Percentiles rank a stretch among this genome's conserved stretches.
These are phyloP conservation scores for Drosophila eugracilis DNA, from an alignment of 1,140 invertebrate genomes.

Conservation along the genomic window DNA sequence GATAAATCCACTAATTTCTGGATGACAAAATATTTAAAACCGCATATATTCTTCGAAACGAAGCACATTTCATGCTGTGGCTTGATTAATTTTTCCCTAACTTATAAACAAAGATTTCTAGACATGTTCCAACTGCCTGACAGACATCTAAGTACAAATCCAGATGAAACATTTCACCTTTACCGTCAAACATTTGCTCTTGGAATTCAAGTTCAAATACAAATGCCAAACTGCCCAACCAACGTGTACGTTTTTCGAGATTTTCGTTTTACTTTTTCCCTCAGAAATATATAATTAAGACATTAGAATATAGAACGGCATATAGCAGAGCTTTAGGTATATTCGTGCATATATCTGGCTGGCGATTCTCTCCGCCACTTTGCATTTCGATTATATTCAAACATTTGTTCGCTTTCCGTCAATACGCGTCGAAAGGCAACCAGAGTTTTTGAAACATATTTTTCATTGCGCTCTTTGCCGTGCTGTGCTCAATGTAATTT, in stretches of 20 bases:
- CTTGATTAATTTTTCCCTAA: background rate
- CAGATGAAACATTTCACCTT: slow-evolving; percentile 56
- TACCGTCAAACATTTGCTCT: slow-evolving; percentile 53
- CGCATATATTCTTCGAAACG: background rate
- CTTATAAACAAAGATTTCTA: slow-evolving; percentile 25
- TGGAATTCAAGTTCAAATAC: slow-evolving; percentile 76
- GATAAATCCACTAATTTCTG: slow-evolving; percentile 8
- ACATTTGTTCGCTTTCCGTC: slow-evolving; percentile 73
- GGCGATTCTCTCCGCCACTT: slow-evolving; percentile 11
- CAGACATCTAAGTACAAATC: background rate
- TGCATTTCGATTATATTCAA: slow-evolving; percentile 65
- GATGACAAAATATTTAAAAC: too few species aligned
- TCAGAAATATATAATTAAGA: slow-evolving; percentile 24
- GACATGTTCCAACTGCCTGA: slow-evolving; percentile 12
- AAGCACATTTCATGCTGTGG: background rate
- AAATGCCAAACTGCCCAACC: slow-evolving; percentile 49
- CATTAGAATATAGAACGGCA: slow-evolving; percentile 28
- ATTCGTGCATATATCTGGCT: slow-evolving; percentile 30
- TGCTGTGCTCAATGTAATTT: slow-evolving; percentile 75
- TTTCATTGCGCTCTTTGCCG: slow-evolving; percentile 49
- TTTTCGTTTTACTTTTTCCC: slow-evolving; percentile 36
- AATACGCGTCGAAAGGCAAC: slow-evolving; percentile 70
- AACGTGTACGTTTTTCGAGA: slow-evolving; percentile 20
- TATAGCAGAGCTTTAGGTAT: slow-evolving; percentile 20
- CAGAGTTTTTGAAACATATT: slow-evolving; percentile 61